phyloP scores from a whole-genome alignment of 2,888 invertebrate species.

The Drosophila borealis region DNA sequence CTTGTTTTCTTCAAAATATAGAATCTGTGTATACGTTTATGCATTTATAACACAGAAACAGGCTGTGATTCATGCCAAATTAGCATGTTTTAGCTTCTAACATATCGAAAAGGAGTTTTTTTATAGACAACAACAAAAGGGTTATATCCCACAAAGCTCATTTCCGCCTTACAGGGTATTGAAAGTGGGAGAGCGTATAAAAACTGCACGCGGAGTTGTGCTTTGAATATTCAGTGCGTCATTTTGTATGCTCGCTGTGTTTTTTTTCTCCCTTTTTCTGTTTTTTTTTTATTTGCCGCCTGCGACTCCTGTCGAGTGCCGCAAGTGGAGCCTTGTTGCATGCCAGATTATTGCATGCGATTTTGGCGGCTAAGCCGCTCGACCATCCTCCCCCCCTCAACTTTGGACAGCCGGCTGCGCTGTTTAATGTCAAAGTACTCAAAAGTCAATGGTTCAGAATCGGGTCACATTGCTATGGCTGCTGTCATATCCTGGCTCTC shows the following conservation, averaged over 20 bases:
- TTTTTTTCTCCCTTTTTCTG: slow-evolving; percentile 23
- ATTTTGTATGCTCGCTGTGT: slow-evolving; percentile 45
- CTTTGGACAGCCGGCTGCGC: slow-evolving; percentile 5
- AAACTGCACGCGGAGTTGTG: slow-evolving; percentile 57
- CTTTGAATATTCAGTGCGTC: slow-evolving; percentile 78
- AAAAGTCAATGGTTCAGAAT: slow-evolving; percentile 72
- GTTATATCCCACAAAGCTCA: not conserved
- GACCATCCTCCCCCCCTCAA: not conserved
- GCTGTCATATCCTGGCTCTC: slow-evolving; percentile 47
- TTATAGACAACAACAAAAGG: too few relatives aligned
- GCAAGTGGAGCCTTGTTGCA: slow-evolving; percentile 49
- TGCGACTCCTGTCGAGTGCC: slow-evolving; percentile 15
- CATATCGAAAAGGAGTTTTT: too few relatives aligned
- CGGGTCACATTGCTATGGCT: slow-evolving; percentile 69
- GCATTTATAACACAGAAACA: too few relatives aligned
- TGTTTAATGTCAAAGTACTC: slow-evolving; percentile 62
- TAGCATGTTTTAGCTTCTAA: too few relatives aligned
- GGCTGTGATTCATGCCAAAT: too few relatives aligned
- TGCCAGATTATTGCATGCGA: slow-evolving; percentile 72
- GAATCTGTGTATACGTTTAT: too few relatives aligned
- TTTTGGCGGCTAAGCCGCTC: slow-evolving; percentile 34
- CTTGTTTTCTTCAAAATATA: too few relatives aligned
- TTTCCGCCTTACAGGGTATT: not conserved
- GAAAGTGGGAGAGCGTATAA: not conserved
- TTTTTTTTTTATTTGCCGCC: slow-evolving; percentile 9